Conservation (phyloP, 2,888 invertebrate genomes). For the Portevinia maculata region DNA sequence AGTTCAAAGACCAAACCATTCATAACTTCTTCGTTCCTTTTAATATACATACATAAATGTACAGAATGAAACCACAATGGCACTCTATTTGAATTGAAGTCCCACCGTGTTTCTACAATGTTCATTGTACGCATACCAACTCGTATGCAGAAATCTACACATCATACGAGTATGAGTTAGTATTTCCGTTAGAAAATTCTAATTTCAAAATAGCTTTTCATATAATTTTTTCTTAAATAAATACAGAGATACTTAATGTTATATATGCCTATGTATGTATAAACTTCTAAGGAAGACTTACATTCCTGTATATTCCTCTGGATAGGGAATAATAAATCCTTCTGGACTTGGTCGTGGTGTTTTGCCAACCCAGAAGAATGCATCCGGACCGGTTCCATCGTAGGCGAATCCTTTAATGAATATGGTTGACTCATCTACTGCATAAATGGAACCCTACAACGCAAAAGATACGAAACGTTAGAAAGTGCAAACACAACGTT, state of each 20-base stretch:
- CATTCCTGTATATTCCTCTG: constrained; percentile 92
- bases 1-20: constrained; percentile 56
- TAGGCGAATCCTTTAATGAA: constrained; percentile 94
- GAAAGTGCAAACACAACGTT: neutral
- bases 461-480: constrained; percentile 56
- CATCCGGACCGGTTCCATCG: constrained; percentile 94
- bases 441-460: constrained; percentile 89
- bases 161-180: constrained; percentile 35
- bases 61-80: neutral
- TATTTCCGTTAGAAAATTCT: constrained; percentile 71
- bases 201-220: constrained; percentile 70
- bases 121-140: neutral
- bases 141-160: neutral
- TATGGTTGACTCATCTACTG: constrained; percentile 93
- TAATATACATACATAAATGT: neutral
- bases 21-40: constrained; percentile 1
- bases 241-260: neutral
- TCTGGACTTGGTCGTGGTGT: constrained; percentile 91
- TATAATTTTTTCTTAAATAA: neutral
- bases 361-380: constrained; percentile 96
- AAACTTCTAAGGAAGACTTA: constrained; percentile 82
- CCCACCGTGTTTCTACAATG: neutral
- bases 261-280: constrained; percentile 1
- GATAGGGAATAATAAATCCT: constrained; percentile 93
- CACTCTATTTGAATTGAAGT: too few relatives aligned